A percentile compares a stretch with the other conserved stretches of the same genome.
These are phyloP conservation scores for Galaxea fascicularis DNA, from an alignment of 92 coral and sea anemone species.

Conservation along the genomic window DNA sequence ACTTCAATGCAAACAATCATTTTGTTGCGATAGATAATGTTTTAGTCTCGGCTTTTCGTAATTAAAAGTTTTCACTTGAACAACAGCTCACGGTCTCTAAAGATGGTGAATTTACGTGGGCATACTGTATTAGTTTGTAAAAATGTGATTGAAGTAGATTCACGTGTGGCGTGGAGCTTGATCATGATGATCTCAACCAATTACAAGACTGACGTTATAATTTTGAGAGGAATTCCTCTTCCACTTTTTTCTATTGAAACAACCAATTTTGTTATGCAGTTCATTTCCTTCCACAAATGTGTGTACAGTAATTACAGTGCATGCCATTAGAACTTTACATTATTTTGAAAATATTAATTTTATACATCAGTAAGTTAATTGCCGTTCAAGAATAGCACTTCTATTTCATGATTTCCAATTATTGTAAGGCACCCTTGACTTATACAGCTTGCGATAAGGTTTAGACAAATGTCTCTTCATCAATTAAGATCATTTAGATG, in stretches of 20 bases:
- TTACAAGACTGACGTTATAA: not conserved
- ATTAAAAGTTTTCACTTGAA: not conserved
- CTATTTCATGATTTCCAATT: no score
- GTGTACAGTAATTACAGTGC: no score
- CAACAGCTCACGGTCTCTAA: not conserved
- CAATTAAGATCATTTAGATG: no score
- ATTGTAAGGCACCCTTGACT: no score
- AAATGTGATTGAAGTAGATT: not conserved
- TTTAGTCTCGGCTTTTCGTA: not conserved
- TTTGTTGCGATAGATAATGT: not conserved
- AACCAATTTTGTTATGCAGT: not conserved
- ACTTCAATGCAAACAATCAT: not conserved
- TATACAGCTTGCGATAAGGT: no score
- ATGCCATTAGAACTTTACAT: no score
- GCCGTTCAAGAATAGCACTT: no score
- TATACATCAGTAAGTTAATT: no score
- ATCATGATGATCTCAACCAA: no score
- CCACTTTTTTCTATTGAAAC: not conserved
- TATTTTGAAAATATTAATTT: no score
- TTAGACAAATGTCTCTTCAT: no score
- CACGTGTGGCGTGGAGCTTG: not conserved
- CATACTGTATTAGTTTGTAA: not conserved
- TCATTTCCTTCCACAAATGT: no score
- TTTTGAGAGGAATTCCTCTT: not conserved
- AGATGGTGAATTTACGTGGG: not conserved